Evolutionary conservation across 1,140 invertebrate species (phyloP), one percentile per base, ranked within the genome.

Genomic region (Drosophila equinoxialis): DNA sequence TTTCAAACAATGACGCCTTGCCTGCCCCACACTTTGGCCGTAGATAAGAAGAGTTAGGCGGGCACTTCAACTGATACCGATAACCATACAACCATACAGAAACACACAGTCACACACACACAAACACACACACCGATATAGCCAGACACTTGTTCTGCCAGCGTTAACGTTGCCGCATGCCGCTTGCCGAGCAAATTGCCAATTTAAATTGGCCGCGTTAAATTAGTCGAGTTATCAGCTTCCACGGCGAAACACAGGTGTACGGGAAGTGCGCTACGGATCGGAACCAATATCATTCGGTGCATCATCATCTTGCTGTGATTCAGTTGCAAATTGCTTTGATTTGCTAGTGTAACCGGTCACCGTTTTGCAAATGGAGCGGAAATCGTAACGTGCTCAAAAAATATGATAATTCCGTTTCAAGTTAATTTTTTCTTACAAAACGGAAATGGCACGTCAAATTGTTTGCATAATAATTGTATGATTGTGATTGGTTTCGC

Each of bases 161-260:
- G 39, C 55, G 74, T 39, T 51, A 26, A 45, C 41, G 70, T 61
- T 51, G 26, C 23, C 35, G 65, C 61, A 68, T 57, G 8, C 17
- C 35, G 65, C 61, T 70, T 57, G 8, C 17, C 74, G 80, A 73
- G 80, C 83, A 85, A 91, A 91, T 91, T 91, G 83, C 67, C 90
- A 91, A 91, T 91, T 91, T 89, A 90, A 91, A 91, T 91, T 90
- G 90, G 84, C 74, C 83, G 87, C 83, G 76, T 90, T 90, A 90
- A 91, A 91, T 91, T 91, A 91, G 90, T 91, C 86, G 90, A 91
- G 90, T 91, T 91, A 91, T 91, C 90, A 91, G 86, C 86, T 77
- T 91, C 83, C 83, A 89, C 65, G 74, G 81, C 73, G 78, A 81
- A 30, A 30, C 30, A 30, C 83, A 87, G 85, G 85, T 90, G 85